Percentiles rank a stretch among this genome's conserved stretches.
phyloP scores from a whole-genome alignment of 1,140 invertebrate genomes.

The Drosophila ambigua region DNA sequence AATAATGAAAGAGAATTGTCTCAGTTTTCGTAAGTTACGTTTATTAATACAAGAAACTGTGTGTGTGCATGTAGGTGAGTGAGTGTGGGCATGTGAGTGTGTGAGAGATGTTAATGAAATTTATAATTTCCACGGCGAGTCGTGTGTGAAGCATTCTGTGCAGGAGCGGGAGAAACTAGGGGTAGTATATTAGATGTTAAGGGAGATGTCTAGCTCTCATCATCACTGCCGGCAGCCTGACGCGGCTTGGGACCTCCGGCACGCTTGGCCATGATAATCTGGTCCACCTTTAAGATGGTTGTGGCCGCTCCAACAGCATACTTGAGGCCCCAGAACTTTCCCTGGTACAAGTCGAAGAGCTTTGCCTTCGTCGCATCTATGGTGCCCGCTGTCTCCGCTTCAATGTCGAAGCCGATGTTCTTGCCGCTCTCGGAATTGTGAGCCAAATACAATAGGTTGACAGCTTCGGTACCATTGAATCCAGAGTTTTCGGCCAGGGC shows the following conservation, averaged over 20 bases:
- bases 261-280: conserved; percentile 99
- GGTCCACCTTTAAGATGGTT: conserved; percentile 98
- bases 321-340: conserved; percentile 97
- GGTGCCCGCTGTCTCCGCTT: conserved; percentile 88
- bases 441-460: conserved; percentile 96
- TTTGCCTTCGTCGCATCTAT: conserved; percentile 90
- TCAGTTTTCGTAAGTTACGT: conserved; percentile 70
- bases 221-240: conserved; percentile 80
- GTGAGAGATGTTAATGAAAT: conserved; percentile 71
- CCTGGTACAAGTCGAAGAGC: conserved; percentile 93
- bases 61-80: conserved; percentile 33
- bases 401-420: conserved; percentile 94
- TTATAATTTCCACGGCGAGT: conserved; percentile 63
- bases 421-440: conserved; percentile 93
- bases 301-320: conserved; percentile 96
- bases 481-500: conserved; percentile 98
- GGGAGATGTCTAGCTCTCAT: conserved; percentile 74
- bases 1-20: not conserved
- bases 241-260: conserved; percentile 96
- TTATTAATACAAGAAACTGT: conserved; percentile 80
- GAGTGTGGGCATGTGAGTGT: conserved; percentile 17
- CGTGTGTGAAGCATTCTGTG: conserved; percentile 48
- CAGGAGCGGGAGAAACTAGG: conserved; percentile 36
- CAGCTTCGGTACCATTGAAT: conserved; percentile 92
- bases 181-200: conserved; percentile 39